Evolutionary conservation across 2,888 invertebrate species (phyloP).

Genomic region (Diarsia mendica): DNA sequence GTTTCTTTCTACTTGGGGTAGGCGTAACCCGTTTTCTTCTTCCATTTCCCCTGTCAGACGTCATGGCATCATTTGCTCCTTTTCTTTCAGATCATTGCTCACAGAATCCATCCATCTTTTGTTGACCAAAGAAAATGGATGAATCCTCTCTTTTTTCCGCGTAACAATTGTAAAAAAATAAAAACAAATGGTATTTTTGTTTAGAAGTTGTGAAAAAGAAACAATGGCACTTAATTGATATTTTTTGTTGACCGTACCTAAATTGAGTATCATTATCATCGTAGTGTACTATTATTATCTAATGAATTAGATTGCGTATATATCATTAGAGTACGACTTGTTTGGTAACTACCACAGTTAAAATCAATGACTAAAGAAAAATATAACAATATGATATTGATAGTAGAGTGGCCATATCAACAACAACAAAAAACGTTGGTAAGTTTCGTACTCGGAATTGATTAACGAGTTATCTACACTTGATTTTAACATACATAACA

Average conservation of each 20-base stretch:
- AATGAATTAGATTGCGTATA: not conserved
- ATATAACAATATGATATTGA: not conserved
- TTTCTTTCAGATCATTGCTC: too few relatives aligned
- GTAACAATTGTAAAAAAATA: not conserved
- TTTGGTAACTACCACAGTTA: not conserved
- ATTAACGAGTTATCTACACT: not conserved
- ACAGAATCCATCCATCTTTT: too few relatives aligned
- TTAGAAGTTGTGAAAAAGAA: not conserved
- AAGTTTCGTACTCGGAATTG: not conserved
- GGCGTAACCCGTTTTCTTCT: too few relatives aligned
- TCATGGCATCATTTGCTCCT: too few relatives aligned
- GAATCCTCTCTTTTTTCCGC: too few relatives aligned
- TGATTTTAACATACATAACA: not conserved
- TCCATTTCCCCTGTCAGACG: too few relatives aligned
- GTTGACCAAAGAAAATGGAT: too few relatives aligned
- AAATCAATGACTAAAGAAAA: conserved; percentile 1
- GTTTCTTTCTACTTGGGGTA: too few relatives aligned
- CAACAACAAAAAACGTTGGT: not conserved
- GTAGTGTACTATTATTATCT: not conserved
- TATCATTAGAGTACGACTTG: not conserved
- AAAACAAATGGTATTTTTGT: not conserved
- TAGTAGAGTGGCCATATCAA: not conserved
- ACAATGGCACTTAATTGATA: not conserved
- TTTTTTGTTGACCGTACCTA: not conserved
- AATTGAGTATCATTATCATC: not conserved